Evolutionary conservation across 2,888 invertebrate genomes (phyloP).

Genomic region (Merodon equestris): DNA sequence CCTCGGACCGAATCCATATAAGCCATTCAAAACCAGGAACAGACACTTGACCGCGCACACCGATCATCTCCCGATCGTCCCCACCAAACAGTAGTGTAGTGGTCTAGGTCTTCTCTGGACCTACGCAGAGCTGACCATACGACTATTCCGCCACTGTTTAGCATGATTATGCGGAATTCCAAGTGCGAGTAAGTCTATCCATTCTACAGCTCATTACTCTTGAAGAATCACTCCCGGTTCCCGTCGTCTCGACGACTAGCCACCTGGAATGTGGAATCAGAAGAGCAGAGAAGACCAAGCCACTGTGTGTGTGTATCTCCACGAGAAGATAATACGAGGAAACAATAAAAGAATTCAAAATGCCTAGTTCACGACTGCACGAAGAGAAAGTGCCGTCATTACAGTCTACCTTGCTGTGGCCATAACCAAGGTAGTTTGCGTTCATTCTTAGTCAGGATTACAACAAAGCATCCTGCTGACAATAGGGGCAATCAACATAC

Average conservation of each 20-base stretch:
- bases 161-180: conserved; percentile 67
- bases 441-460: no score
- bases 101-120: conserved; percentile 23
- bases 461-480: conserved; percentile 3
- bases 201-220: conserved; percentile 61
- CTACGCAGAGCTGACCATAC: conserved; percentile 30
- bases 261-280: conserved; percentile 38
- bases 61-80: conserved; percentile 16
- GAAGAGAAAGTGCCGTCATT: conserved; percentile 62
- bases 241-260: conserved; percentile 28
- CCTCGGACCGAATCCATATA: conserved; percentile 13
- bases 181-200: conserved; percentile 60
- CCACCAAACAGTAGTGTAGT: conserved; percentile 23
- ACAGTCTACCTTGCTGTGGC: no score
- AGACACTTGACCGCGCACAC: conserved; percentile 17
- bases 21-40: conserved; percentile 46
- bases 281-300: conserved; percentile 17
- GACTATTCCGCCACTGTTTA: conserved; percentile 65
- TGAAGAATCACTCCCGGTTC: conserved; percentile 33
- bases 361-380: conserved; percentile 66
- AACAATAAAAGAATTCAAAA: conserved; percentile 55
- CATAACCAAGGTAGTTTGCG: no score
- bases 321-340: conserved; percentile 63
- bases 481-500: conserved; percentile 42
- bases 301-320: conserved; percentile 35